Base-by-base conservation (phyloP, 30 jellyfish, hydroid and myxozoan genomes). In the Hydra vulgaris region DNA sequence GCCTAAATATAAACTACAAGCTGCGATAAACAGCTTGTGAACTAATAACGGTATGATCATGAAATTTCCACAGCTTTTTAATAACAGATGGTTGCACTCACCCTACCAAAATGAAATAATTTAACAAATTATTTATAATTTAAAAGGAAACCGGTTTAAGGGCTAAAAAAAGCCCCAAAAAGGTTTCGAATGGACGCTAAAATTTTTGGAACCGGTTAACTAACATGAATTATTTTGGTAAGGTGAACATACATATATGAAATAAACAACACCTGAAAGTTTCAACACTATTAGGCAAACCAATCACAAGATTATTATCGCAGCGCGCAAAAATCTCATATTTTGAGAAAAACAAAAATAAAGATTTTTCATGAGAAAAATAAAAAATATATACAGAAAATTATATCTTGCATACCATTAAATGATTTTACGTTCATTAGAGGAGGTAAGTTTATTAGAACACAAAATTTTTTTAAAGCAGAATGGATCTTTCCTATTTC, bases 401-500 rank as follows among this genome's bases (percentile, higher is more conserved):
- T 68, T 68, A 3, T 68, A 68, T 20, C 4, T 68, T 68, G 75
- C 4, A 68, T 68, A n/a, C 16, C 75, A 23, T 68, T 68, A 68
- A 68, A 68, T 68, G 75, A 5, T 23, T 68, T 68, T 68, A 68
- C 75, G 16, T 68, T 68, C 27, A 68, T 68, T 68, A 16, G 75
- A n/a, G 75, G 75, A 20, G 75, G 75, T 68, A 68, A 3, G 75
- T 68, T 68, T 8, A 68, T 68, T n/a, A n/a, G 27, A 68, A 1
- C 75, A 23, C 75, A 68, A 68, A 68, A 68, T 68, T 20, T 68
- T 68, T 20, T 16, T 23, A 68, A 68, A n/a, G 75, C 75, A n/a
- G 15, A n/a, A 23, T 68, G 75, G 16, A 7, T 16, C 15, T 68
- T 68, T n/a, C 75, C 75, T 20, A 68, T 68, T 16, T 68, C 75